Evolutionary conservation across 2,797 vertebrate species (phyloP), one percentile per base, ranked within the genome.

Genomic region (Enteromius radiatus): DNA sequence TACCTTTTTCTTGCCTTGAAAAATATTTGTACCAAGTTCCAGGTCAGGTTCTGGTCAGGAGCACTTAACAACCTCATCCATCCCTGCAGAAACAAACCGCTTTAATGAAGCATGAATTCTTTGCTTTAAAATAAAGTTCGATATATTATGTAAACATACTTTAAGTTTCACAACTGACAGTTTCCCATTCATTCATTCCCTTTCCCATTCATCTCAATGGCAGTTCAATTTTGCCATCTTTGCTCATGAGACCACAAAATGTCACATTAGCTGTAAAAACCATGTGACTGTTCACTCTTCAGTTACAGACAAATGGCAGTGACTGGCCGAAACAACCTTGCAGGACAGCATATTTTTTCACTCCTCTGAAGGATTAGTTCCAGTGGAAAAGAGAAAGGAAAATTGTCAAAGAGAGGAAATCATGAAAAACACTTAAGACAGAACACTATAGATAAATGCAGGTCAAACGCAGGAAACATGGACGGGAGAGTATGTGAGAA

Each of bases 11-110:
- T 49, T 67, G 47, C 49, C 38, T 80, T 69, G 89, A 92, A 90
- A 90, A 91, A 92, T 91, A 93, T 91, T 90, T 91, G 86, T 76
- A 59, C 87, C 73, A 78, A 8, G 65, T 91, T 92, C 87, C 87
- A 92, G 89, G 88, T 92, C 89, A 87, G 78, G 68, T 87, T 85
- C 83, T 87, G 87, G 70, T 76, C 76, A 49, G 68, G 28, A 67
- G 11, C 33, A 7, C 71, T 47, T 47, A 61, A 54, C 45, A 75
- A 75, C 36, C 31, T 52, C 38, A 5, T 61, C 28, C 21, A 36
- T 71, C 54, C 26, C 0, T 23, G 21, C 23, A 59, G 23, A 79
- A 65, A 23, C 8, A 1, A 33, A 64, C 49, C 15, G 52, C 33
- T 59, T 70, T 6, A 56, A 12, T 36, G 1, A 52, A 43, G 36